phyloP scores from a whole-genome alignment of 2,113 vertebrate genomes.

The Origma solitaria region DNA sequence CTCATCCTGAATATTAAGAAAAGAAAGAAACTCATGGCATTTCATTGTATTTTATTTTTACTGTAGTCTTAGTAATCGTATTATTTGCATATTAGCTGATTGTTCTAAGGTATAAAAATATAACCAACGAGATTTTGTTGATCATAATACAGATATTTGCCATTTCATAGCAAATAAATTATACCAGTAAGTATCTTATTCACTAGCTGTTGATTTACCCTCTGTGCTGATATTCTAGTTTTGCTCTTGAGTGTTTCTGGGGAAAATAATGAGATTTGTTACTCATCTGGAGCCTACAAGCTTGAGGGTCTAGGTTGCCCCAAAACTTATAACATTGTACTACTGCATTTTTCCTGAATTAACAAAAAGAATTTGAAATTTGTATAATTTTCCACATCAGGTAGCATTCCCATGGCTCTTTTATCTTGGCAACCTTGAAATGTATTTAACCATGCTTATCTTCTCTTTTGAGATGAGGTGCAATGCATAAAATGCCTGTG shows the following conservation, averaged over 20 bases:
- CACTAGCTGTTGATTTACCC: background rate
- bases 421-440: conserved; percentile 6
- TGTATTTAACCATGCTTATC: conserved; percentile 22
- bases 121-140: background rate
- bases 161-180: background rate
- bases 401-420: background rate
- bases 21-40: background rate
- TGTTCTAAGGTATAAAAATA: background rate
- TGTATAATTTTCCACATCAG: background rate
- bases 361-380: background rate
- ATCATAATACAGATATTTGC: background rate
- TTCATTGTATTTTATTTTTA: background rate
- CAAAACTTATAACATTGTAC: background rate
- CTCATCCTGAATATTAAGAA: conserved; percentile 5
- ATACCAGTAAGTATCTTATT: background rate
- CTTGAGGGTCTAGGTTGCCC: background rate
- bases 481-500: background rate
- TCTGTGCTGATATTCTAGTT: background rate
- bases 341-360: background rate
- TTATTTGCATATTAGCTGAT: background rate
- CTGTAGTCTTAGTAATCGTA: background rate
- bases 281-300: background rate
- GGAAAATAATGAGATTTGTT: background rate
- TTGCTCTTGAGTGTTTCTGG: background rate
- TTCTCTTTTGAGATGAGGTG: background rate